phyloP scores from a whole-genome alignment of 2,113 vertebrate species.

The Motacilla alba region DNA sequence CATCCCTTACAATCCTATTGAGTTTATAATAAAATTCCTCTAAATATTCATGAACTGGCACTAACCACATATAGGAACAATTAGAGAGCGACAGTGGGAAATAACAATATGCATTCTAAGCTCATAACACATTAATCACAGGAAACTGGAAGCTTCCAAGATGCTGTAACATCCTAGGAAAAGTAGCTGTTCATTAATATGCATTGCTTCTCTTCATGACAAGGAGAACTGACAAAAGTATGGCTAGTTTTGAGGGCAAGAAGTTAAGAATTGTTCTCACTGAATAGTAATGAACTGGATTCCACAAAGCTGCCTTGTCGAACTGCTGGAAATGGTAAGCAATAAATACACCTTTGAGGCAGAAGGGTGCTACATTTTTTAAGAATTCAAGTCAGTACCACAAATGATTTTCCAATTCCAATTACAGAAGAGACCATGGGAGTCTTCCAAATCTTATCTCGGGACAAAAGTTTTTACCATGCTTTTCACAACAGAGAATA shows the following conservation, averaged over 20 bases:
- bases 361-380: background rate
- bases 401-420: background rate
- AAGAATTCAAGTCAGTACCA: background rate
- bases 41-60: slow-evolving; percentile 4
- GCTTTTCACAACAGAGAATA: background rate
- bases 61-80: background rate
- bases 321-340: background rate
- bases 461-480: background rate
- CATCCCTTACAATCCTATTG: background rate
- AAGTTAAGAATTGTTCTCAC: background rate
- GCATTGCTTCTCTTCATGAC: background rate
- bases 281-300: background rate
- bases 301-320: background rate
- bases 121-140: background rate
- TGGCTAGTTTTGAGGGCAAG: slow-evolving; percentile 16
- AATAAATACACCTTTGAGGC: background rate
- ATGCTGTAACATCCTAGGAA: background rate
- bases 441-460: background rate
- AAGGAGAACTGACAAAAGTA: slow-evolving; percentile 10
- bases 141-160: background rate
- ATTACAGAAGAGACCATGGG: background rate
- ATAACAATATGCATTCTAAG: background rate
- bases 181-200: background rate
- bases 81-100: background rate
- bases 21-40: background rate